Evolutionary conservation across 2,888 invertebrate genomes (phyloP).

Genomic region (Alitta virens): DNA sequence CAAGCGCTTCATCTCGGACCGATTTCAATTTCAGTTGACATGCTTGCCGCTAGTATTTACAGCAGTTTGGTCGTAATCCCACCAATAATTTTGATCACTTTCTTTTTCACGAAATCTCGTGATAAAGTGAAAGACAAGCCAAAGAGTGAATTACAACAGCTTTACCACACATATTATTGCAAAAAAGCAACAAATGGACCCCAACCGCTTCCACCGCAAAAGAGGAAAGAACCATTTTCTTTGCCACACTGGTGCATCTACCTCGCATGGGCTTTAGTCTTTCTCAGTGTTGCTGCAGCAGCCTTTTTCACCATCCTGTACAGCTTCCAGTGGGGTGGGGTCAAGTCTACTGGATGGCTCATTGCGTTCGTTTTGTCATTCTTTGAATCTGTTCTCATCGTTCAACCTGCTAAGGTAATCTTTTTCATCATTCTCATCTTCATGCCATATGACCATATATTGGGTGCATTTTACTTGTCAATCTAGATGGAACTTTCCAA

Average conservation of each 20-base stretch:
- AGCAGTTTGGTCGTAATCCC: conserved; percentile 1
- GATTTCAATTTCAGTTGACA: background rate
- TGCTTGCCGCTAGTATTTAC: background rate
- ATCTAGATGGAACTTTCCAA: too few relatives aligned
- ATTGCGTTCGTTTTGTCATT: background rate
- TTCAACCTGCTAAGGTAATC: background rate
- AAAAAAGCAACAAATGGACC: background rate
- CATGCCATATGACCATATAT: too few relatives aligned
- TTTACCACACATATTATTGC: too few relatives aligned
- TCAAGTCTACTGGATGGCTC: background rate
- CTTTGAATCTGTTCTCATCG: background rate
- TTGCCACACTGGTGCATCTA: background rate
- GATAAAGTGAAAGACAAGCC: background rate
- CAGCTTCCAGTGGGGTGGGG: background rate
- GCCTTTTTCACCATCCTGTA: background rate
- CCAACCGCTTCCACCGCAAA: background rate
- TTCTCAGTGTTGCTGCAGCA: background rate
- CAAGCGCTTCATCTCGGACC: background rate
- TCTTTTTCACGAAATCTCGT: background rate
- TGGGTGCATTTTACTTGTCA: too few relatives aligned
- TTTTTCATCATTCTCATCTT: too few relatives aligned
- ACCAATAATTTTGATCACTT: background rate
- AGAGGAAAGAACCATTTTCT: background rate
- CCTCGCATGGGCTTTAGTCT: background rate
- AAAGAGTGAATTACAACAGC: background rate